Conservation (phyloP, 2,888 invertebrate species). For the Hermodice carunculata region DNA sequence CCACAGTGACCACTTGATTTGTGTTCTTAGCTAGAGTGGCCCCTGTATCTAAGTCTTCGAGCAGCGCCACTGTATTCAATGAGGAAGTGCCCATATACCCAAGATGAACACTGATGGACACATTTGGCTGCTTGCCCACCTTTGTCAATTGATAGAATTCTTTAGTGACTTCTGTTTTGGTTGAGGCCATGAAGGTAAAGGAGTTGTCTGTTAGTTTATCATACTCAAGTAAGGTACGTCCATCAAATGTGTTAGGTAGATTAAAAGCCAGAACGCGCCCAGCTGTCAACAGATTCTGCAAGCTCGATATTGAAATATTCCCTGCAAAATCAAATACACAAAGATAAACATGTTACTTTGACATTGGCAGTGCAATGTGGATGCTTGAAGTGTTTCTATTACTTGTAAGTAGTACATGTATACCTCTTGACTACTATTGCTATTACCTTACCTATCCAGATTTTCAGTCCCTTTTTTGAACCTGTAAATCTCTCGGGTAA, state of each 20-base stretch:
- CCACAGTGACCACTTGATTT: slow-evolving; percentile 56
- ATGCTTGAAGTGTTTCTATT: too few species aligned
- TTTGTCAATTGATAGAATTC: slow-evolving; percentile 27
- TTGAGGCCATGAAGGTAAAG: slow-evolving; percentile 40
- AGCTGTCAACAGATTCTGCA: slow-evolving; percentile 30
- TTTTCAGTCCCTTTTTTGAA: too few species aligned
- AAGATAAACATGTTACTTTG: too few species aligned
- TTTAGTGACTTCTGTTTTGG: slow-evolving; percentile 14
- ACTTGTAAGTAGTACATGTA: too few species aligned
- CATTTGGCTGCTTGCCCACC: background rate
- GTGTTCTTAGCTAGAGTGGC: slow-evolving; percentile 29
- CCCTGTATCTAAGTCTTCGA: slow-evolving; percentile 18
- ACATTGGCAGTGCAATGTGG: too few species aligned
- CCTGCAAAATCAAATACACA: slow-evolving; percentile 28
- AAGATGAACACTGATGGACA: slow-evolving; percentile 27
- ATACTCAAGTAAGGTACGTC: slow-evolving; percentile 34
- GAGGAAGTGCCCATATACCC: slow-evolving; percentile 37
- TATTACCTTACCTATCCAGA: too few species aligned
- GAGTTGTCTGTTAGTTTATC: slow-evolving; percentile 30
- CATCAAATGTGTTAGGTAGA: slow-evolving; percentile 6
- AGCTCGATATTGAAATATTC: slow-evolving; percentile 10
- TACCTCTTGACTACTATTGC: too few species aligned
- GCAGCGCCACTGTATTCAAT: slow-evolving; percentile 27
- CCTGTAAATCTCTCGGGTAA: too few species aligned
- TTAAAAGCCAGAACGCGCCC: slow-evolving; percentile 34